Evolutionary conservation across 2,888 invertebrate genomes (phyloP).

Genomic region (Agrypnus murinus): DNA sequence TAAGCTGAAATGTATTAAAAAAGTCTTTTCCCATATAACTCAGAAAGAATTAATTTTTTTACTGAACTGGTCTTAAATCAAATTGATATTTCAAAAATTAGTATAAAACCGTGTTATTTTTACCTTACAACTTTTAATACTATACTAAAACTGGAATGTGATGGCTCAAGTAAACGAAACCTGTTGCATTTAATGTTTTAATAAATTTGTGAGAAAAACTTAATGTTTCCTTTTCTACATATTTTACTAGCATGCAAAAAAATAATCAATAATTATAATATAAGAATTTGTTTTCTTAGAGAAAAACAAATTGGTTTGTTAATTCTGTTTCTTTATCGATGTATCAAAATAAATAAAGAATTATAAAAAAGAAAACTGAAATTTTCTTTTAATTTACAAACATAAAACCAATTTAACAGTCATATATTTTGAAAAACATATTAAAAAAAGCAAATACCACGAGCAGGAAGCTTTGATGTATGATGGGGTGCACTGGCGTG

Average conservation of each 20-base stretch:
- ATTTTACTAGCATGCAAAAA: slow-evolving; percentile 19
- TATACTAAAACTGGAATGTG: neutral
- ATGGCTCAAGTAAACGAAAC: slow-evolving; percentile 8
- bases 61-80: no score
- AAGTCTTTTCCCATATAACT: no score
- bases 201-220: slow-evolving; percentile 24
- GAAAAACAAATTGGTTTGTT: neutral
- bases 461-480: no score
- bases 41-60: no score
- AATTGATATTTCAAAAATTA: neutral
- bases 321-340: neutral
- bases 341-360: neutral
- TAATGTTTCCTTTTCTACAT: slow-evolving; percentile 19
- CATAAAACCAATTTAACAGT: no score
- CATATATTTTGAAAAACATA: no score
- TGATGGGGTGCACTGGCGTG: no score
- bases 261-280: slow-evolving; percentile 14
- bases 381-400: no score
- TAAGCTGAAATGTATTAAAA: no score
- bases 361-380: no score
- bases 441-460: no score
- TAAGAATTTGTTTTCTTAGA: neutral
- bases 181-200: slow-evolving; percentile 26
- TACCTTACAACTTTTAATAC: neutral
- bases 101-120: neutral